These are phyloP conservation scores for Acleris sparsana DNA, from an alignment of 2,888 invertebrate genomes.

Conservation along the genomic window DNA sequence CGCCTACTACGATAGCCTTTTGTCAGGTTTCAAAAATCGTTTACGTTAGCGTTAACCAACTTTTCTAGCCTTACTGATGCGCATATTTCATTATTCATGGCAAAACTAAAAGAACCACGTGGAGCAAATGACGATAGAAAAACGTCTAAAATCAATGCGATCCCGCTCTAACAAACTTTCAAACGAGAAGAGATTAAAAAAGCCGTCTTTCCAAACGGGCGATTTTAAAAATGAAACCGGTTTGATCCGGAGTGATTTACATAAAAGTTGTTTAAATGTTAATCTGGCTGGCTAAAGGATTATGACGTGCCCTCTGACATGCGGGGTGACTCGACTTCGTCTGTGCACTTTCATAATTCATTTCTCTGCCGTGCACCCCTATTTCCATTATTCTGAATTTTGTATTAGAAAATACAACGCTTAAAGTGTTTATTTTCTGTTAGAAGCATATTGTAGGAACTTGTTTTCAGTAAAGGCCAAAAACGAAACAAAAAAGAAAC, in stretches of 20 bases:
- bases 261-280: constrained; percentile 83
- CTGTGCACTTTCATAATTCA: constrained; percentile 57
- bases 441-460: not conserved
- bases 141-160: constrained; percentile 19
- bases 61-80: constrained; percentile 5
- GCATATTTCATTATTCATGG: constrained; percentile 29
- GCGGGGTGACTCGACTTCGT: constrained; percentile 41
- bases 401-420: constrained; percentile 14
- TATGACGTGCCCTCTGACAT: constrained; percentile 70
- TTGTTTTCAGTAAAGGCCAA: not conserved
- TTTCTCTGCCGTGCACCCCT: constrained; percentile 28
- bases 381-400: constrained; percentile 18
- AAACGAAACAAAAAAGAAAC: not conserved
- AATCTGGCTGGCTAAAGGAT: constrained; percentile 69
- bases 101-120: constrained; percentile 25
- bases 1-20: too few species aligned
- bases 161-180: constrained; percentile 31
- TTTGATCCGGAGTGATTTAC: constrained; percentile 66
- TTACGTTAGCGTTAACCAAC: too few species aligned
- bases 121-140: constrained; percentile 2
- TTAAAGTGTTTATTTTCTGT: not conserved
- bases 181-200: constrained; percentile 33
- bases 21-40: too few species aligned
- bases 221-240: constrained; percentile 65
- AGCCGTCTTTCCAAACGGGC: constrained; percentile 38